Percentiles rank a stretch among this genome's conserved stretches.
Conservation (phyloP, 35 echinoderm and acorn worm genomes). For the Apostichopus californicus region DNA sequence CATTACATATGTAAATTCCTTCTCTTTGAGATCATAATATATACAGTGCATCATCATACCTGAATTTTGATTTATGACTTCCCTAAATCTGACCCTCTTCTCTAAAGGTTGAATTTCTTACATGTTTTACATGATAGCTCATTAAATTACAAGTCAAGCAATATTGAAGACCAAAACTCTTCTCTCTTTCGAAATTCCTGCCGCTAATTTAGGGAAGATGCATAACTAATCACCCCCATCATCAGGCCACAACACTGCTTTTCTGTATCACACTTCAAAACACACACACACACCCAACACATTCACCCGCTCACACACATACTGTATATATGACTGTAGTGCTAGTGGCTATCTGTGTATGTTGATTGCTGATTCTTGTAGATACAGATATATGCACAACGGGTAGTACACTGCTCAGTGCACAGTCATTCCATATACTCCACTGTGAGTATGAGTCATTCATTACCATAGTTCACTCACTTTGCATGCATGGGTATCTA, state of each 20-base stretch:
- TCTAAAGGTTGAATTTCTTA: too few relatives aligned
- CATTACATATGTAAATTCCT: not conserved
- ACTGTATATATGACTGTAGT: not conserved
- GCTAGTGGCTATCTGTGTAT: not conserved
- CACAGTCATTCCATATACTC: not conserved
- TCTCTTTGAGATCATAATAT: not conserved
- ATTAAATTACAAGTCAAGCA: not conserved
- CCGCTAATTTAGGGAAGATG: not conserved
- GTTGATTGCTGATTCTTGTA: not conserved
- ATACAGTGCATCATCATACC: not conserved
- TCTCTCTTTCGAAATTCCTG: not conserved
- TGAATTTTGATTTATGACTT: not conserved
- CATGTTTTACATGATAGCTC: not conserved
- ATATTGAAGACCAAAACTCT: not conserved
- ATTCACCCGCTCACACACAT: not conserved
- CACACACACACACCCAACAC: not conserved
- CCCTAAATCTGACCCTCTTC: too few relatives aligned
- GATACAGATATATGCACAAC: not conserved
- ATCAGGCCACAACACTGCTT: not conserved
- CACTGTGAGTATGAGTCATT: constrained; percentile 21
- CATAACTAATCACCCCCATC: constrained; percentile 19
- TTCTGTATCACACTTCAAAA: not conserved
- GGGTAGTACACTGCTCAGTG: not conserved
- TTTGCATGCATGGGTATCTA: not conserved
- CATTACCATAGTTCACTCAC: constrained; percentile 46